Base-by-base conservation (phyloP, 2,113 vertebrate species). In the Centropristis striata region DNA sequence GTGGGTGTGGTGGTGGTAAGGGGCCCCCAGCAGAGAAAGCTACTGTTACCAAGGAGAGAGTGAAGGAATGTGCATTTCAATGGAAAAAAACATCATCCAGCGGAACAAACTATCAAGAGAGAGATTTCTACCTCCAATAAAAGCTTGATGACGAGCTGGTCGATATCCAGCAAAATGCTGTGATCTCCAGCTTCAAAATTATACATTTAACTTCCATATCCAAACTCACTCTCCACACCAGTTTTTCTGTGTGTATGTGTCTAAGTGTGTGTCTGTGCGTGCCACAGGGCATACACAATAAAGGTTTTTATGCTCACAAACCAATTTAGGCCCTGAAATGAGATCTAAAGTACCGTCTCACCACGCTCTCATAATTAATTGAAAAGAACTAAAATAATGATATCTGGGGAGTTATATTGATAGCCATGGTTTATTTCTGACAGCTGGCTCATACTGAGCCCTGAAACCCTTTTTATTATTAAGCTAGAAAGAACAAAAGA, bases 331-430 rank as follows among this genome's bases (percentile, higher is more conserved):
- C 67, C 90, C 75, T 91, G 90, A 93, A 92, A 93, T 93, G 90
- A 94, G 92, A 94, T 94, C 92, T 88, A 88, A 90, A 92, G 87
- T 74, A 85, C 79, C 84, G 64, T 86, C 90, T 84, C 88, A 87
- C 83, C 77, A 88, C 59, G 78, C 87, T 90, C 85, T 81, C 82
- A 86, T 93, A 92, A 93, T 93, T 93, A 93, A 94, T 93, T 93
- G 89, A 93, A 93, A 90, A 88, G 72, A 88, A 84, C 89, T 92
- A 88, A 93, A 92, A 92, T 91, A 92, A 93, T 93, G 87, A 90
- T 92, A 92, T 91, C 91, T 88, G 75, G 74, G 83, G 67, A 90
- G 78, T 78, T 84, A 89, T 91, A 90, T 90, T 87, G 89, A 94
- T 91, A 91, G 85, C 81, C 78, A 49, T 78, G 86, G 87, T 90